A percentile compares a stretch with the other conserved stretches of the same genome.
Evolutionary conservation across 2,113 vertebrate genomes (phyloP).

Genomic region (Struthio camelus): DNA sequence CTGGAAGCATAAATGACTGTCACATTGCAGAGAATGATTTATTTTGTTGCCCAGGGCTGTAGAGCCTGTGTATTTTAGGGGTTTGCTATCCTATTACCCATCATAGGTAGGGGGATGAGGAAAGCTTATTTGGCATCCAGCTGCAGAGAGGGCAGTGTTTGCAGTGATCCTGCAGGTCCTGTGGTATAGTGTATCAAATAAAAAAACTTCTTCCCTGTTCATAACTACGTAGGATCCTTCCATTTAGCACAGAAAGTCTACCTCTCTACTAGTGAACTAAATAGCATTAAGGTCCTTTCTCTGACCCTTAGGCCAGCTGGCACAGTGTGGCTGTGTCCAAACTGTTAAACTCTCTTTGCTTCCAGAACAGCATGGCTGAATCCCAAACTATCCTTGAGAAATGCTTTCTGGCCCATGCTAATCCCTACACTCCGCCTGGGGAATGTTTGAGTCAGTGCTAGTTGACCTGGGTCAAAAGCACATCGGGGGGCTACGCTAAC

Average conservation of each 20-base stretch:
- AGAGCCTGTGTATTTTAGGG: background rate
- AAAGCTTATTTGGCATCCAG: background rate
- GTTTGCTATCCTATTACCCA: background rate
- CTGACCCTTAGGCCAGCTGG: background rate
- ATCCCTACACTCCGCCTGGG: background rate
- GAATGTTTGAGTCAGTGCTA: background rate
- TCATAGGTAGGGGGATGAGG: background rate
- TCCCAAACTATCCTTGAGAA: background rate
- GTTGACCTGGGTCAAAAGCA: background rate
- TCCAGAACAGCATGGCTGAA: background rate
- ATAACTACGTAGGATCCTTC: background rate
- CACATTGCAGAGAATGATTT: background rate
- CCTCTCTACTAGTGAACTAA: background rate
- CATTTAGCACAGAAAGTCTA: background rate
- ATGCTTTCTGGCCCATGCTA: background rate
- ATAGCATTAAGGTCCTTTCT: background rate
- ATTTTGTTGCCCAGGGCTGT: background rate
- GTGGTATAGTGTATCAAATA: fast-evolving
- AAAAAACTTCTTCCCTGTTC: background rate
- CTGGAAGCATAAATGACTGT: background rate
- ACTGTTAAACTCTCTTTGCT: background rate
- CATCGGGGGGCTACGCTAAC: background rate
- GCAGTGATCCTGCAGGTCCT: background rate
- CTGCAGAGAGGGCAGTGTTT: background rate
- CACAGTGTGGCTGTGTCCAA: background rate